Evolutionary conservation across 2,797 vertebrate genomes (phyloP), one percentile per base, ranked within the genome.

Genomic region (Amazona finschi): DNA sequence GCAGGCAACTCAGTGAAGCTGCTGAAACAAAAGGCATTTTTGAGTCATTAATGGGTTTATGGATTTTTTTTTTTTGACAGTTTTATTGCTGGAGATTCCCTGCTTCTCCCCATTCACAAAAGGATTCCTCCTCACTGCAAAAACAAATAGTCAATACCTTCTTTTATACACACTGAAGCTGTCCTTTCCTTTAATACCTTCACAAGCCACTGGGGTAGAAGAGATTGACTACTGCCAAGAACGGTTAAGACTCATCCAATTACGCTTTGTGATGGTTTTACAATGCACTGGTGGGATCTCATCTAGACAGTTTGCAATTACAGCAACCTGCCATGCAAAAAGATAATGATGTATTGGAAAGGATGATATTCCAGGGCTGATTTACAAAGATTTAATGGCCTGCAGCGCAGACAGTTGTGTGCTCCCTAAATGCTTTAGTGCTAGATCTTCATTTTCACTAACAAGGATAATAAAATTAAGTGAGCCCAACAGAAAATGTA

Each of bases 371-470:
- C 25, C 44, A 76, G 58, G 28, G 60, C 36, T 70, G 85, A 71
- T 94, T 96, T 94, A 62, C 31, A 46, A 86, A 91, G 80, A 95
- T 86, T 86, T 88, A 94, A 91, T 57, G 74, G 47, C 67, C 61
- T 85, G 60, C 39, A 77, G 66, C 65, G 44, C 60, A 86, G 66
- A 69, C 30, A 84, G 22, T 43, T 52, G 31, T 46, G 38, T 52
- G 61, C 74, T 88, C 88, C n/a, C 33, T 91, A 90, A 84, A 91
- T 4, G 47, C 61, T 71, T 90, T 86, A 76, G 36, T 85, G 31
- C 8, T 85, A 60, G 58, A 73, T 90, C 77, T 90, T 82, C 9
- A 73, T 46, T 90, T 95, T 88, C 76, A 66, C 50, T 78, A 81
- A 78, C n/a, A 84, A 57, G 47, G 88, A 81, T 79, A 90, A 84